Percentiles rank a stretch among this genome's conserved stretches.
These are phyloP conservation scores for Halocaridina rubra DNA, from an alignment of 2,888 invertebrate genomes.

Conservation along the genomic window DNA sequence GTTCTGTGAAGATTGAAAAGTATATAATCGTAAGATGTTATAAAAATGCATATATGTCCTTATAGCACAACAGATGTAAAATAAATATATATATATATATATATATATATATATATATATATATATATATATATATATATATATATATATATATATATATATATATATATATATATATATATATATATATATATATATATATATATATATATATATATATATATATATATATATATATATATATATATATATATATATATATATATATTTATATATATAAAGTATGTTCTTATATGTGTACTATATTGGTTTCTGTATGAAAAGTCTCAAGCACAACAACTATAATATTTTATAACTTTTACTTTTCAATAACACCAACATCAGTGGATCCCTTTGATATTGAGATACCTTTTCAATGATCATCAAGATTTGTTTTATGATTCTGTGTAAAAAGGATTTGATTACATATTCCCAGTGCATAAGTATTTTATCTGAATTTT, in stretches of 20 bases:
- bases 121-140: constrained; percentile 16
- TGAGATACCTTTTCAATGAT: too few relatives aligned
- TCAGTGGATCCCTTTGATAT: too few relatives aligned
- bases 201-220: not conserved
- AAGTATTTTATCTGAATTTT: too few relatives aligned
- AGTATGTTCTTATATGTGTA: not conserved
- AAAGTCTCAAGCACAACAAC: too few relatives aligned
- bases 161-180: constrained; percentile 1
- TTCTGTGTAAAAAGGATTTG: too few relatives aligned
- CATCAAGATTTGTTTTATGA: too few relatives aligned
- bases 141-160: constrained; percentile 6
- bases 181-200: not conserved
- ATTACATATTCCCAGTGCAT: too few relatives aligned
- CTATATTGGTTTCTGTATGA: too few relatives aligned
- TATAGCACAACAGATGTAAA: not conserved
- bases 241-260: not conserved
- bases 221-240: not conserved
- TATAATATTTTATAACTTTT: too few relatives aligned
- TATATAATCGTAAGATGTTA: not conserved
- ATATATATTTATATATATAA: not conserved
- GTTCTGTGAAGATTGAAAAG: not conserved
- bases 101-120: constrained; percentile 19
- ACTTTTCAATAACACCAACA: too few relatives aligned
- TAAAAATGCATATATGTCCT: not conserved
- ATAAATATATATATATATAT: constrained; percentile 13